Evolutionary conservation across 2,113 vertebrate genomes (phyloP).

Genomic region (Typhlomys cinereus): DNA sequence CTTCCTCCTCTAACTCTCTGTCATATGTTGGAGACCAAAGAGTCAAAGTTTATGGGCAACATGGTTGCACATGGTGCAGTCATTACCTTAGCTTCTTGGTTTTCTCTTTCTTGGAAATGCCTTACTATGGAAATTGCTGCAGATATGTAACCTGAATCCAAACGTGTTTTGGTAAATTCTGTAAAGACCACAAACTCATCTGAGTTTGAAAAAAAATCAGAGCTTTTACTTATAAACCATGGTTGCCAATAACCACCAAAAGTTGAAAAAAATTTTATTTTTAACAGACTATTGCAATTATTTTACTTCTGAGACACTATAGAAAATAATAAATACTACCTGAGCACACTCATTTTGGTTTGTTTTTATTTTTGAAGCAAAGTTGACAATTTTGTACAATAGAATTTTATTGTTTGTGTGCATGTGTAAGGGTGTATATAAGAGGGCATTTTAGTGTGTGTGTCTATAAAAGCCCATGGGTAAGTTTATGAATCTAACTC

Average conservation of each 20-base stretch:
- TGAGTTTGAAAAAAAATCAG: background rate
- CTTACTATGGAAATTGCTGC: slow-evolving; percentile 50
- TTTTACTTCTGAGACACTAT: slow-evolving; percentile 57
- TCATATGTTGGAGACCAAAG: background rate
- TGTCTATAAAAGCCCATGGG: too few relatives aligned
- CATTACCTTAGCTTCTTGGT: slow-evolving; percentile 1
- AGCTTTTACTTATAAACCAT: slow-evolving; percentile 33
- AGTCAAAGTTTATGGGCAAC: slow-evolving; percentile 24
- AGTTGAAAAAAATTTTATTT: slow-evolving; percentile 61
- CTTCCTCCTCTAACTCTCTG: background rate
- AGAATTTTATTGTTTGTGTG: too few relatives aligned
- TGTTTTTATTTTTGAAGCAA: background rate
- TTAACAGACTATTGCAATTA: slow-evolving; percentile 54
- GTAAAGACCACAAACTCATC: slow-evolving; percentile 9
- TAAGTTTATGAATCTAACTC: too few relatives aligned
- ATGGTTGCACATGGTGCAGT: slow-evolving; percentile 23
- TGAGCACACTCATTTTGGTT: background rate
- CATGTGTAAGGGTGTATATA: too few relatives aligned
- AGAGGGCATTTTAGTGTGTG: too few relatives aligned
- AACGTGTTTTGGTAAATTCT: slow-evolving; percentile 24
- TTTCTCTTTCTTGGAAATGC: slow-evolving; percentile 48
- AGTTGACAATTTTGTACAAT: background rate
- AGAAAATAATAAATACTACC: slow-evolving; percentile 65
- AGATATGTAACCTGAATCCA: background rate
- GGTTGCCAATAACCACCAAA: slow-evolving; percentile 10